These are phyloP conservation scores for Macrobrachium nipponense DNA, from an alignment of 1,140 invertebrate genomes.

Conservation along the genomic window DNA sequence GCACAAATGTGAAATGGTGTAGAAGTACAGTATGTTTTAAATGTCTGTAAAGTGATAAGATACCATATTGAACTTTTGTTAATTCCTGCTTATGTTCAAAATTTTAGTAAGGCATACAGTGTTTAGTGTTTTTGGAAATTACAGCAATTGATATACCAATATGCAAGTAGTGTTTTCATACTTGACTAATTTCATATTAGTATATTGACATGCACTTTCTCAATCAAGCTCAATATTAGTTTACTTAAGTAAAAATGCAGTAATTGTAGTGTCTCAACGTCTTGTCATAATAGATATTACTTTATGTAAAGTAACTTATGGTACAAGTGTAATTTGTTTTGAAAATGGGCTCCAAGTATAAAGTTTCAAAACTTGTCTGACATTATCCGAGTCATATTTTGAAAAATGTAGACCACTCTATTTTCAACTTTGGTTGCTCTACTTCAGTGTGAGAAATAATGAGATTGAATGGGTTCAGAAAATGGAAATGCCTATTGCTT, in stretches of 20 bases:
- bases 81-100: not conserved
- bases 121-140: constrained; percentile 17
- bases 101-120: not conserved
- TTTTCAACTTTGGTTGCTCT: not conserved
- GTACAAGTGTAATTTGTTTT: too few species aligned
- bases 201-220: too few species aligned
- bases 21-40: too few species aligned
- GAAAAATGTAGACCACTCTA: not conserved
- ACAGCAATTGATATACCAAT: not conserved
- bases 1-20: constrained; percentile 14
- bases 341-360: too few species aligned
- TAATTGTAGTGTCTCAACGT: too few species aligned
- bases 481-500: too few species aligned
- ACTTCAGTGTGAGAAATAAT: not conserved
- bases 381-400: not conserved
- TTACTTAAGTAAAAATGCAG: too few species aligned
- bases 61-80: too few species aligned
- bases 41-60: too few species aligned
- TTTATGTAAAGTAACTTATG: too few species aligned
- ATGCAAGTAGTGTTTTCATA: constrained; percentile 3
- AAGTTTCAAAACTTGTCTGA: not conserved
- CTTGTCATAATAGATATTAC: too few species aligned
- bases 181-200: not conserved
- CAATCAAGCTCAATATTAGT: too few species aligned
- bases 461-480: not conserved